These are phyloP conservation scores for Heliconius sara DNA, from an alignment of 2,888 invertebrate genomes.

Conservation along the genomic window DNA sequence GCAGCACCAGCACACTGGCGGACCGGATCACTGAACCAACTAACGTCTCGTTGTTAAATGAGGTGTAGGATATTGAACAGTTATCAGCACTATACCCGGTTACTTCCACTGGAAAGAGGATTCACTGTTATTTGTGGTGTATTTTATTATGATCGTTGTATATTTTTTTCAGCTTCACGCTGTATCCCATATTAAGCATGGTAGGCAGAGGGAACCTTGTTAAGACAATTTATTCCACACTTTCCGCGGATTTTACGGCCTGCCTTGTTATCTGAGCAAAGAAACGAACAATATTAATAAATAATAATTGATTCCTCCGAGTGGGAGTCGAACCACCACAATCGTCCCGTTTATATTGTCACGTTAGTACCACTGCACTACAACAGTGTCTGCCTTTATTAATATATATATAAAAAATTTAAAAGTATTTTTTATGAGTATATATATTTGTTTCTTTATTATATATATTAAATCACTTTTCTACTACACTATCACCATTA, in stretches of 20 bases:
- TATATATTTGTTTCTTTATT: too few relatives aligned
- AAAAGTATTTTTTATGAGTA: too few relatives aligned
- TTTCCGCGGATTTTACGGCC: too few relatives aligned
- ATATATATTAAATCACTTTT: not conserved
- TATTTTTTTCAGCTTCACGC: not conserved
- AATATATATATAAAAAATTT: too few relatives aligned
- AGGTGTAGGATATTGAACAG: slow-evolving; percentile 84
- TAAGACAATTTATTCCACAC: too few relatives aligned
- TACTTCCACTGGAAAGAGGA: slow-evolving; percentile 83
- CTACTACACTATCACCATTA: not conserved
- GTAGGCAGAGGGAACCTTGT: too few relatives aligned
- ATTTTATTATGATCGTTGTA: not conserved
- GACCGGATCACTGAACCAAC: slow-evolving; percentile 86
- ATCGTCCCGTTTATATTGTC: too few relatives aligned
- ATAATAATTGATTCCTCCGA: too few relatives aligned
- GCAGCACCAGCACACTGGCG: slow-evolving; percentile 84
- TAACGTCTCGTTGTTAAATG: slow-evolving; percentile 83
- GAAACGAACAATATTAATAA: too few relatives aligned
- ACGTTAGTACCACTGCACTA: too few relatives aligned
- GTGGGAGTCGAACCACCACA: too few relatives aligned
- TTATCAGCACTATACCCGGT: slow-evolving; percentile 87
- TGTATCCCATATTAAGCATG: not conserved
- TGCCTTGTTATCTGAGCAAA: too few relatives aligned
- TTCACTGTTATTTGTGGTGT: not conserved
- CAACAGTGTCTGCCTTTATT: not conserved